These are phyloP conservation scores for Tupaia chinensis DNA, from an alignment of 2,113 vertebrate genomes.

Conservation along the genomic window DNA sequence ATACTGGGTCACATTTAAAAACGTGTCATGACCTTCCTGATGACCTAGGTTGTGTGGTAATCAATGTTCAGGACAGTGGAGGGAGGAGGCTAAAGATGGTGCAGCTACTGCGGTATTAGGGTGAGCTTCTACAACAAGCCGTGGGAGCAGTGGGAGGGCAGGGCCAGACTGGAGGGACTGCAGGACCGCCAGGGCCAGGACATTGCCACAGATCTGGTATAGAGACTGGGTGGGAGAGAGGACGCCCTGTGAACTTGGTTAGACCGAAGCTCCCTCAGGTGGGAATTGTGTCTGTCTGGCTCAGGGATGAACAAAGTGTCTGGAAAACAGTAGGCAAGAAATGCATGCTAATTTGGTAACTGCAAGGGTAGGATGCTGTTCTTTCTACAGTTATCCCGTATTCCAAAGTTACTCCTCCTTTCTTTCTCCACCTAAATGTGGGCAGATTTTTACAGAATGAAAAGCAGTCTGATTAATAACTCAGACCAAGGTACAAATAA, in stretches of 20 bases:
- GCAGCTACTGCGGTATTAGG: no score
- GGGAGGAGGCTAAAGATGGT: background rate
- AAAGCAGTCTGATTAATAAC: background rate
- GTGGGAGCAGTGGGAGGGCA: accelerated
- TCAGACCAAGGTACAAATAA: background rate
- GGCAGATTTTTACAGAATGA: background rate
- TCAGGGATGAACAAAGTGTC: background rate
- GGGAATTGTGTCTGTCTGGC: background rate
- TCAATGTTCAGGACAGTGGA: background rate
- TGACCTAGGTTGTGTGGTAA: no score
- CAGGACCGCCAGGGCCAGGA: background rate
- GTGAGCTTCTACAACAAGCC: no score
- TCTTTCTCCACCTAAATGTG: background rate
- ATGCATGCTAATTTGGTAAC: background rate
- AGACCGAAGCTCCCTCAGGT: background rate
- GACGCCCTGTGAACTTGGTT: background rate
- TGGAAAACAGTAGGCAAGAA: background rate
- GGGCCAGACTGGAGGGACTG: background rate
- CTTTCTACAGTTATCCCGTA: background rate
- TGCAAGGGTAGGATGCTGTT: background rate
- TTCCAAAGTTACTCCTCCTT: background rate
- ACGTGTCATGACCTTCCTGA: no score
- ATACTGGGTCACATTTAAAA: no score
- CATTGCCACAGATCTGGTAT: background rate
- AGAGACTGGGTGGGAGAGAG: background rate